phyloP scores from a whole-genome alignment of 2,113 vertebrate species.

The Perca schrenkii region DNA sequence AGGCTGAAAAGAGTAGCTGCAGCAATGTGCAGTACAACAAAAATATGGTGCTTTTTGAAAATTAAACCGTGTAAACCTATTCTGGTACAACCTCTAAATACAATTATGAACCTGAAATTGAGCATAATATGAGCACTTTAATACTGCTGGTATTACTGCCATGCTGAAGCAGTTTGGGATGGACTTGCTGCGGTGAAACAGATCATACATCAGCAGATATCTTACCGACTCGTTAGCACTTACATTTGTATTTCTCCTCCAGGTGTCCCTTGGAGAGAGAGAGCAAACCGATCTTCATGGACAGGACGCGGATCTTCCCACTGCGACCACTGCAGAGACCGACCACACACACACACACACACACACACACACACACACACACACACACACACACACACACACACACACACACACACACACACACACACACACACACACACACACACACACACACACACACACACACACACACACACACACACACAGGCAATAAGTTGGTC shows the following conservation, averaged over 20 bases:
- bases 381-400: slow-evolving; percentile 20
- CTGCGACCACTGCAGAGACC: slow-evolving; percentile 88
- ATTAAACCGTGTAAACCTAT: too few relatives aligned
- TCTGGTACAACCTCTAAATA: too few relatives aligned
- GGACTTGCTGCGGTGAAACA: not conserved
- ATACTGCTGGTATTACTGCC: slow-evolving; percentile 54
- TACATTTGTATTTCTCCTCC: slow-evolving; percentile 98
- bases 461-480: too few relatives aligned
- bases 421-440: slow-evolving; percentile 8
- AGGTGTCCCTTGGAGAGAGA: slow-evolving; percentile 96
- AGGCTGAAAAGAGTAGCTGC: too few relatives aligned
- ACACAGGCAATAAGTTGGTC: not conserved
- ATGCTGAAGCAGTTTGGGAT: slow-evolving; percentile 22
- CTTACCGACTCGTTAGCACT: slow-evolving; percentile 71
- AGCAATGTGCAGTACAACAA: too few relatives aligned
- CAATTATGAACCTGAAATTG: too few relatives aligned
- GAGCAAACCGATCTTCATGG: slow-evolving; percentile 96
- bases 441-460: not conserved
- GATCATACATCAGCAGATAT: slow-evolving; percentile 19
- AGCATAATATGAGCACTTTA: not conserved
- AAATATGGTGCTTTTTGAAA: too few relatives aligned
- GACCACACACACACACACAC: too few relatives aligned
- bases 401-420: not conserved
- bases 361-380: slow-evolving; percentile 6
- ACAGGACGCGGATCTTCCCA: slow-evolving; percentile 95